Percentiles rank a stretch among this genome's conserved stretches.
Evolutionary conservation across 2,797 vertebrate species (phyloP).

Genomic region (Pseudomugil gertrudae): DNA sequence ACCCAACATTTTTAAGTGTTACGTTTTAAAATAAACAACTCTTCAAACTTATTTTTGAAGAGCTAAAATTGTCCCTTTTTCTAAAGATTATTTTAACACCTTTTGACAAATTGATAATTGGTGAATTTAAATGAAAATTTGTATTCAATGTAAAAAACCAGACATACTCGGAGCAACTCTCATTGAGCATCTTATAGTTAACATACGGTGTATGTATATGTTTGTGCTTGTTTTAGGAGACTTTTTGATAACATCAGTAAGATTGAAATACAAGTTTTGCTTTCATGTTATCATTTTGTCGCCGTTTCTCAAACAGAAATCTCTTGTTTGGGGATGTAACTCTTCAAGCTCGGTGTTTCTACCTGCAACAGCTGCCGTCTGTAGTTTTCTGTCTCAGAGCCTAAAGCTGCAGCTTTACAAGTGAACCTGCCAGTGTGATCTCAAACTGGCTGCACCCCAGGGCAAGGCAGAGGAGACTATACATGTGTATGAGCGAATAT

Average conservation of each 20-base stretch:
- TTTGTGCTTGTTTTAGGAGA: constrained; percentile 29
- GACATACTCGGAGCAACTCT: background rate
- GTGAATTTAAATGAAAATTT: background rate
- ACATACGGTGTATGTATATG: constrained; percentile 5
- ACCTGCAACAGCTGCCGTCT: constrained; percentile 73
- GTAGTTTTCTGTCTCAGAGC: constrained; percentile 76
- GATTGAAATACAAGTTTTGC: constrained; percentile 54
- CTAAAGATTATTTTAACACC: background rate
- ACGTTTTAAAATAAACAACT: constrained; percentile 10
- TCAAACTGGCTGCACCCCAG: constrained; percentile 80
- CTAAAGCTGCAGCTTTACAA: constrained; percentile 82
- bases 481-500: constrained; percentile 57
- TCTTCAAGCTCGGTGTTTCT: constrained; percentile 65
- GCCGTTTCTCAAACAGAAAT: constrained; percentile 64
- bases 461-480: constrained; percentile 80
- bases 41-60: constrained; percentile 12
- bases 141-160: background rate
- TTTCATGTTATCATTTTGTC: constrained; percentile 72
- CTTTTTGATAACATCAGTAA: constrained; percentile 46
- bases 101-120: background rate
- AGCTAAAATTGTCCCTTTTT: constrained; percentile 18
- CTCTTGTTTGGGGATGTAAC: constrained; percentile 63
- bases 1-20: constrained; percentile 24
- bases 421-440: constrained; percentile 83
- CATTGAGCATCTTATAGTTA: background rate